Evolutionary conservation across 2,113 vertebrate genomes (phyloP).

Genomic region (Paramisgurnus dabryanus): DNA sequence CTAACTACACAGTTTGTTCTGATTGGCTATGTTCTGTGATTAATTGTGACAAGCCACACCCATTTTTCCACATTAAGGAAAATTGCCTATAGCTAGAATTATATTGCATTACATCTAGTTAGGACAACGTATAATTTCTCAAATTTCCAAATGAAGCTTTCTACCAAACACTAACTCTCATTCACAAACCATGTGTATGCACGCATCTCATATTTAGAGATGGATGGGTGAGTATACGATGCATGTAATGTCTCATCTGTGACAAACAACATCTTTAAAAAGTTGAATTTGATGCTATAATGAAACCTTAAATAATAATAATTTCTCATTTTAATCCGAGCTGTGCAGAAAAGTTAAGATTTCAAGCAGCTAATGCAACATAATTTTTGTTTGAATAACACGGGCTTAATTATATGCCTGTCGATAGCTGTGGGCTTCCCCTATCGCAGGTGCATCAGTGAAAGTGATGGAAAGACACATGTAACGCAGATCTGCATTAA

Average conservation of each 20-base stretch:
- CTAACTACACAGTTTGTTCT: too few relatives aligned
- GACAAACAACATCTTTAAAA: slow-evolving; percentile 13
- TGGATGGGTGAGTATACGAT: too few relatives aligned
- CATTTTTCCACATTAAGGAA: too few relatives aligned
- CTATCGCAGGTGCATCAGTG: neutral
- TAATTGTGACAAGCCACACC: too few relatives aligned
- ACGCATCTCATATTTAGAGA: too few relatives aligned
- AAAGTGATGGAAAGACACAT: neutral
- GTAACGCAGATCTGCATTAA: slow-evolving; percentile 6
- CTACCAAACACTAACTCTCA: too few relatives aligned
- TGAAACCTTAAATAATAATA: slow-evolving; percentile 37
- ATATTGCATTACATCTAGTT: too few relatives aligned
- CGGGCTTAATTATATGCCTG: slow-evolving; percentile 48
- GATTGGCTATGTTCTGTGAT: too few relatives aligned
- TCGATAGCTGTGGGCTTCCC: slow-evolving; percentile 36
- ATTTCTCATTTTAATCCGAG: slow-evolving; percentile 11
- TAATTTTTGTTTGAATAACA: slow-evolving; percentile 46
- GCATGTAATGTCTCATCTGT: neutral
- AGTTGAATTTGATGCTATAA: slow-evolving; percentile 16
- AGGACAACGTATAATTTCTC: too few relatives aligned
- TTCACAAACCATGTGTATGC: too few relatives aligned
- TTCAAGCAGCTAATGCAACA: slow-evolving; percentile 20
- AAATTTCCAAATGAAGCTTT: too few relatives aligned
- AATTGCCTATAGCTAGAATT: too few relatives aligned
- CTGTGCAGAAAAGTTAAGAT: slow-evolving; percentile 24